Evolutionary conservation across 2,888 invertebrate species (phyloP).

Genomic region (Gisinianus flammeolus): DNA sequence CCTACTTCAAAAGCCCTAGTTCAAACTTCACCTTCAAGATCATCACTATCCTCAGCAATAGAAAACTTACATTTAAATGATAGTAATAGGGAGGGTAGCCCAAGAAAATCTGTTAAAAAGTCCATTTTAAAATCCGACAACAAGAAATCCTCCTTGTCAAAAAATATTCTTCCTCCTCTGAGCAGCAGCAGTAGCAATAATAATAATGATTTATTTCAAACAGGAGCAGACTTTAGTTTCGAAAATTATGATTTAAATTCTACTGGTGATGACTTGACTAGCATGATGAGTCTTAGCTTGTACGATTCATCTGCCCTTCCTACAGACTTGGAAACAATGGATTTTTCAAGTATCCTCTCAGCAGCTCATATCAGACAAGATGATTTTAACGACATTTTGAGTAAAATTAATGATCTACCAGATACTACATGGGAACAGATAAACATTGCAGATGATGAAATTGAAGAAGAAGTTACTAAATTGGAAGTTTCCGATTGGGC

Average conservation of each 20-base stretch:
- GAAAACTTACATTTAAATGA: background rate
- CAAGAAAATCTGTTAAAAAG: constrained; percentile 10
- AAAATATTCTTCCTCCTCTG: background rate
- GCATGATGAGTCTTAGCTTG: constrained; percentile 9
- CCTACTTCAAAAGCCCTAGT: background rate
- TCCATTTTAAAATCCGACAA: constrained; percentile 25
- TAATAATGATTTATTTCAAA: background rate
- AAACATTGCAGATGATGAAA: constrained; percentile 31
- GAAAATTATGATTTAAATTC: constrained; percentile 4
- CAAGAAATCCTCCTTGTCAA: background rate
- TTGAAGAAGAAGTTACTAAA: constrained; percentile 29
- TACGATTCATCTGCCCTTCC: constrained; percentile 25
- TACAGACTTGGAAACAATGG: constrained; percentile 33
- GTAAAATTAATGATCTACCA: constrained; percentile 42
- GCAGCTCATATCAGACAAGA: constrained; percentile 50
- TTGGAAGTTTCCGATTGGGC: constrained; percentile 50
- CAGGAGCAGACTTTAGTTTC: background rate
- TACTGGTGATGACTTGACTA: constrained; percentile 21
- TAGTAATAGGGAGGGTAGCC: background rate
- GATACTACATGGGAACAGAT: constrained; percentile 34
- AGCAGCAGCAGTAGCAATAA: background rate
- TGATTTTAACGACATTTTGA: constrained; percentile 53
- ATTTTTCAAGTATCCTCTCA: constrained; percentile 45
- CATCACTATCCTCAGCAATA: background rate
- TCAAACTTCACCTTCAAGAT: background rate